A percentile compares a stretch with the other conserved stretches of the same genome.
Evolutionary conservation across 1,140 invertebrate genomes (phyloP).

Genomic region (Aethina tumida): DNA sequence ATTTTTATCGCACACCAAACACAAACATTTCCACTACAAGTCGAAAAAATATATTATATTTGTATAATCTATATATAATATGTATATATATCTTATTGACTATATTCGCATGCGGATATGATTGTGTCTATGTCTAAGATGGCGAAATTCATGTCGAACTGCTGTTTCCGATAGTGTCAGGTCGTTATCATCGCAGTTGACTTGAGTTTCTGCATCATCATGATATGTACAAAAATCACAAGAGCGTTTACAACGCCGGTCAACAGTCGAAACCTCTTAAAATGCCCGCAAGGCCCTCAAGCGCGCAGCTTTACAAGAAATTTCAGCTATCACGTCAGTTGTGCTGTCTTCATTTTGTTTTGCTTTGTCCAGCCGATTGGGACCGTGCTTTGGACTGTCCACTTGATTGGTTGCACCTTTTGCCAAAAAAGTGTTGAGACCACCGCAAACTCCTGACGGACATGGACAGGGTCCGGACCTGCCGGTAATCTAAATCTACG

Average conservation of each 20-base stretch:
- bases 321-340: neutral
- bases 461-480: slow-evolving; percentile 7
- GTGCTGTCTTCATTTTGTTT: neutral
- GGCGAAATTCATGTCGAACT: slow-evolving; percentile 14
- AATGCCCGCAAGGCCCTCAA: slow-evolving; percentile 20
- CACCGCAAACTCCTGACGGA: neutral
- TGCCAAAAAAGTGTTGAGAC: slow-evolving; percentile 10
- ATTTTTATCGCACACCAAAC: slow-evolving; percentile 24
- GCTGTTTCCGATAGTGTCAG: slow-evolving; percentile 29
- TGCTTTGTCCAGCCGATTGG: neutral
- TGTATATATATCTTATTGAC: slow-evolving; percentile 16
- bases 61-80: slow-evolving; percentile 20
- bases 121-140: slow-evolving; percentile 25
- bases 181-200: slow-evolving; percentile 32
- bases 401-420: slow-evolving; percentile 12
- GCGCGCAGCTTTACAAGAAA: slow-evolving; percentile 5
- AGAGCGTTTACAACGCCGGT: slow-evolving; percentile 9
- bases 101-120: slow-evolving; percentile 17
- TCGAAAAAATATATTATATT: slow-evolving; percentile 33
- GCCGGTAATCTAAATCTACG: slow-evolving; percentile 9
- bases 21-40: slow-evolving; percentile 23
- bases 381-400: too few species aligned
- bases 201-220: slow-evolving; percentile 15
- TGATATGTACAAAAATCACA: slow-evolving; percentile 32
- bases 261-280: slow-evolving; percentile 7